Evolutionary conservation across 1,140 invertebrate genomes (phyloP).

Genomic region (Apis laboriosa): DNA sequence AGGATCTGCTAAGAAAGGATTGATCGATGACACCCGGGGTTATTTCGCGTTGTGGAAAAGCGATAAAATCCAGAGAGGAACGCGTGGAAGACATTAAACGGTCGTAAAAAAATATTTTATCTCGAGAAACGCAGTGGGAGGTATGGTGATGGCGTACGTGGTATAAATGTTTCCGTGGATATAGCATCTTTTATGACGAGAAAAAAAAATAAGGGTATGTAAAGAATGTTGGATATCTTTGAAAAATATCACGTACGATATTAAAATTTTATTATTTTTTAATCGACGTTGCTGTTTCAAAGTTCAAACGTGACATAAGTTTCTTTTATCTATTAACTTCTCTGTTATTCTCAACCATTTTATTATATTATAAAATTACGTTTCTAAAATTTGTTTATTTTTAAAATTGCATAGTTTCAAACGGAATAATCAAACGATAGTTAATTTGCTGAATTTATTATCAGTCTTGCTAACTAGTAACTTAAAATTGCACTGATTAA

Average conservation of each 20-base stretch:
- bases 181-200: background rate
- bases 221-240: background rate
- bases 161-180: background rate
- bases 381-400: too few species aligned
- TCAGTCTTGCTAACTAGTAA: too few species aligned
- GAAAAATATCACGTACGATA: background rate
- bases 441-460: too few species aligned
- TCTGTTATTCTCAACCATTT: too few species aligned
- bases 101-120: slow-evolving; percentile 18
- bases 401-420: too few species aligned
- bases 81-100: background rate
- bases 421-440: too few species aligned
- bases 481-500: too few species aligned
- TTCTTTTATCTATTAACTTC: too few species aligned
- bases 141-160: background rate
- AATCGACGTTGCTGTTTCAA: too few species aligned
- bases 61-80: background rate
- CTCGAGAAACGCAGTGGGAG: background rate
- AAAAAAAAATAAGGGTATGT: too few species aligned
- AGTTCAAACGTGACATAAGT: too few species aligned
- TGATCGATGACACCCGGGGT: background rate
- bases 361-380: too few species aligned
- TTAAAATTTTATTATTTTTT: background rate
- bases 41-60: background rate
- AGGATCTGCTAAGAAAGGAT: background rate